These are phyloP conservation scores for Cancer borealis DNA, from an alignment of 2,888 invertebrate species.

Conservation along the genomic window DNA sequence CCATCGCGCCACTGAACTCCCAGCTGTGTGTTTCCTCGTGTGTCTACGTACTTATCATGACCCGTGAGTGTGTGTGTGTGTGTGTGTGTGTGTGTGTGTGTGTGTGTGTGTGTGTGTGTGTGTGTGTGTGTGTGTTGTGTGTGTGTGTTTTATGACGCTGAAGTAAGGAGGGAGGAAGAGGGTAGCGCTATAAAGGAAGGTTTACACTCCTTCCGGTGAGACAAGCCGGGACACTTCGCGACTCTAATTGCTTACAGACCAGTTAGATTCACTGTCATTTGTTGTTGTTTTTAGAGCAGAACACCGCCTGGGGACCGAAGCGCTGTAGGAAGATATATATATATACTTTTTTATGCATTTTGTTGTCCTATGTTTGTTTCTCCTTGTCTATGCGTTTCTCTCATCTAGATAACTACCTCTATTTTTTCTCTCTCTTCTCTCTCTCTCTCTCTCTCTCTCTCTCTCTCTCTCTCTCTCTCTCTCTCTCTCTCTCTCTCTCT, in stretches of 20 bases:
- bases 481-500: conserved; percentile 44
- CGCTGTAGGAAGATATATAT: neutral
- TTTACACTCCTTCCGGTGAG: neutral
- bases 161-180: neutral
- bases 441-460: neutral
- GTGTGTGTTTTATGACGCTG: neutral
- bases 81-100: neutral
- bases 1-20: neutral
- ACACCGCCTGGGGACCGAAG: neutral
- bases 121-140: neutral
- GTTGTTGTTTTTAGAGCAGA: neutral
- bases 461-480: neutral
- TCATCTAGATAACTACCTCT: neutral
- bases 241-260: neutral
- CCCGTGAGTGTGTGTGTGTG: too few species aligned
- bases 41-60: neutral
- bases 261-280: neutral
- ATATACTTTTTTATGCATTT: neutral
- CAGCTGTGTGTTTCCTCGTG: neutral
- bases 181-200: neutral
- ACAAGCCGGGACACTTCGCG: neutral
- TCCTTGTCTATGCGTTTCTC: neutral
- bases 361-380: neutral
- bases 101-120: neutral
- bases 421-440: neutral